Evolutionary conservation across 2,113 vertebrate genomes (phyloP).

Genomic region (Bungarus multicinctus): DNA sequence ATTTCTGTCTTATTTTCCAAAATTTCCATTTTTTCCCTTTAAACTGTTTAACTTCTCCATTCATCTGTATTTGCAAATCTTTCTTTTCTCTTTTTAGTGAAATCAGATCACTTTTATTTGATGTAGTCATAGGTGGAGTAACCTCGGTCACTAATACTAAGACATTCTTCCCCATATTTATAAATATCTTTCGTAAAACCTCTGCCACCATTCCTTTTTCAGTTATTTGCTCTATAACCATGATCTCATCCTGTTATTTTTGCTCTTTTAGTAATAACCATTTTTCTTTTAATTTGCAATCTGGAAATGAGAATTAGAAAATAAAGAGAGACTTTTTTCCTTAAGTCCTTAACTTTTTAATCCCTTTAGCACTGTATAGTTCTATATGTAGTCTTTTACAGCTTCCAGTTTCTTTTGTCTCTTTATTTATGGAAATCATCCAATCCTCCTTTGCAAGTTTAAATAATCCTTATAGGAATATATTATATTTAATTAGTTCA

Average conservation of each 20-base stretch:
- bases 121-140: not conserved
- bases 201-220: not conserved
- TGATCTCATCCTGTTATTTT: not conserved
- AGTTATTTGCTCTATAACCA: not conserved
- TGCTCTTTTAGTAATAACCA: not conserved
- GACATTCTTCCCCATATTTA: not conserved
- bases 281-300: not conserved
- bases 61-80: not conserved
- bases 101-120: not conserved
- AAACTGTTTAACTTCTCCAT: not conserved
- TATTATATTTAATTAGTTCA: not conserved
- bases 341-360: not conserved
- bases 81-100: not conserved
- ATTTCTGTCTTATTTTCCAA: not conserved
- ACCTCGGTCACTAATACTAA: not conserved
- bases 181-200: not conserved
- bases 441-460: not conserved
- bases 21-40: not conserved
- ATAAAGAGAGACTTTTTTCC: not conserved
- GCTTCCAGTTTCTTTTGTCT: not conserved
- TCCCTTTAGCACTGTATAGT: not conserved
- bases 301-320: not conserved
- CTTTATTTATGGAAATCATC: not conserved
- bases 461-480: not conserved
- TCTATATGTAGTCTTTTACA: not conserved